Conservation (phyloP, 1,140 invertebrate genomes). For the Philopotamus ludificatus region DNA sequence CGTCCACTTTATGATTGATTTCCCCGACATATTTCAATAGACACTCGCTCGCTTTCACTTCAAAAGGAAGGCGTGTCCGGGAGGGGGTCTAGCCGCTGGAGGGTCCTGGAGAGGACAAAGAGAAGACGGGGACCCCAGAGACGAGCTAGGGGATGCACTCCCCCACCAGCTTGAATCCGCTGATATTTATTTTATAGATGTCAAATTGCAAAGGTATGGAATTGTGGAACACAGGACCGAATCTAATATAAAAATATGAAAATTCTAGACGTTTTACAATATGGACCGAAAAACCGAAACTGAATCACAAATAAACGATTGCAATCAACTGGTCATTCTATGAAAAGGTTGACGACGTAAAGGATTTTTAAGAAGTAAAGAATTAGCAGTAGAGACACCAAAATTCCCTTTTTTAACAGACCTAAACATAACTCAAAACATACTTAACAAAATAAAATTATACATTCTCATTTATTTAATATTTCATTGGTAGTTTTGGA, state of each 20-base stretch:
- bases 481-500: too few relatives aligned
- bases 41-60: slow-evolving; percentile 14
- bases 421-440: too few relatives aligned
- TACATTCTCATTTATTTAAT: too few relatives aligned
- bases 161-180: slow-evolving; percentile 3
- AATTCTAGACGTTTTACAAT: neutral
- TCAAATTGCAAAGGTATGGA: slow-evolving; percentile 34
- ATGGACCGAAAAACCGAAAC: too few relatives aligned
- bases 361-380: too few relatives aligned
- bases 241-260: too few relatives aligned
- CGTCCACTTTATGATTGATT: slow-evolving; percentile 23
- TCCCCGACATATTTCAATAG: slow-evolving; percentile 28
- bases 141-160: neutral
- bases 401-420: too few relatives aligned
- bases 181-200: slow-evolving; percentile 43
- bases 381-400: too few relatives aligned
- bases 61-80: slow-evolving; percentile 12
- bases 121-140: slow-evolving; percentile 9
- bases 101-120: slow-evolving; percentile 18
- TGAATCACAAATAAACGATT: too few relatives aligned
- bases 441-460: too few relatives aligned
- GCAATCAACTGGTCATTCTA: too few relatives aligned
- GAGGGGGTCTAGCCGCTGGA: slow-evolving; percentile 9
- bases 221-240: neutral
- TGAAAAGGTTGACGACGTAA: too few relatives aligned